Evolutionary conservation across 2,113 vertebrate genomes (phyloP), one percentile per base, ranked within the genome.

Genomic region (Pollimyrus isidori): DNA sequence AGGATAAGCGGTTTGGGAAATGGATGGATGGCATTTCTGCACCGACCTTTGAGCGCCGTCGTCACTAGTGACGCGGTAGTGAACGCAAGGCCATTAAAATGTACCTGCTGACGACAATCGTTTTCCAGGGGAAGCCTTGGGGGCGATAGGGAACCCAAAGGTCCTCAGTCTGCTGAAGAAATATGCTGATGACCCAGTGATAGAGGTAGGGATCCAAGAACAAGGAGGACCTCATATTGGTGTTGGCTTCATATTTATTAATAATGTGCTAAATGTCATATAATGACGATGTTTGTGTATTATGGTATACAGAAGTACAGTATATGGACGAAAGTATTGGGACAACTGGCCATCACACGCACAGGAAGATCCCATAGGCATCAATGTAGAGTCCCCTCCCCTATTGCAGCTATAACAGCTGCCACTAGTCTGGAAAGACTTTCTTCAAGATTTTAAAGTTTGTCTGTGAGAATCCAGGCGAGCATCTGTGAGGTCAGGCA

Each of bases 71-170:
- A 50, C 0, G 26, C 42, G 3, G 10, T 19, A 3, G 19, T 53
- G 3, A 86, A 2, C 17, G 80, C 19, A 23, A 3, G 17, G 26
- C 13, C n/a, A 85, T 85, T 84, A 35, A 83, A 89, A 45, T 84
- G 1, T n/a, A 35, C 7, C 80, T 3, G 52, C 42, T 42, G 0
- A 0, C 26, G n/a, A 17, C 86, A 62, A 62, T n/a, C 1, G 86
- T 21, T 73, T 87, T 89, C 15, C 87, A 99, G 98, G 98, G 9
- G 98, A 99, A 93, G 98, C 98, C 39, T 92, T 99, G 90, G 98
- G 98, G 11, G 98, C 98, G 0, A 98, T 99, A 0, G 98, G 98
- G 87, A 96, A 97, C 90, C 95, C 93, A 0, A 86, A 92, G 0
- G 98, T 99, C 46, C 93, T 99, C 91, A 97, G 97, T 13, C 42